Base-by-base conservation (phyloP, 2,113 vertebrate species). In the Tylochromis polylepis region DNA sequence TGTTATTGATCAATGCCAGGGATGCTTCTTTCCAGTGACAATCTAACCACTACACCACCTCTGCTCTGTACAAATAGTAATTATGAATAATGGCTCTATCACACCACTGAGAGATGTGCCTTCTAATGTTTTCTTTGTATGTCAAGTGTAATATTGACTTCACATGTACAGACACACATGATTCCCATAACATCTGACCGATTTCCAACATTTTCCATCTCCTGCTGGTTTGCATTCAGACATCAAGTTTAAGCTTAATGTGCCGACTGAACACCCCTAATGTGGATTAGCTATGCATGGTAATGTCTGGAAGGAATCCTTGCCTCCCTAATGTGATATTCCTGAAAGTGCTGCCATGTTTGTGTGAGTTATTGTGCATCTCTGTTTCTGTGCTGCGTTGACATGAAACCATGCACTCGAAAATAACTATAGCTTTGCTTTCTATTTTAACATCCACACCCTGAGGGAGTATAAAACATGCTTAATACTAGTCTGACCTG, bases 201-300 rank as follows among this genome's bases (percentile, higher is more conserved):
- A 88, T 88, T 89, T 87, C 78, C 82, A 93, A 29, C 56, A 78
- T 85, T 85, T 83, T 67, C 65, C 10, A 62, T 86, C 51, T 67
- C 79, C 60, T 67, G 80, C 84, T 91, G 22, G 83, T 88, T 90
- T 87, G 79, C 77, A 83, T 92, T 89, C 85, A 87, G 65, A 85
- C 84, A 58, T 89, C 31, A 10, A 80, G 57, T 87, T 84, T 65
- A 90, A 87, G 90, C 83, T 72, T 88, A 92, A 93, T 83, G 89
- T 81, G 84, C 75, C 18, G 29, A 88, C 60, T 86, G 86, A 91
- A 93, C 67, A 75, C 81, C 80, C 58, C 87, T 94, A 93, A 94
- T 93, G 88, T 91, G 90, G 93, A 92, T 93, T 90, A 93, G 89
- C 77, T 65, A 92, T 89, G 92, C 86, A 88, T 80, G 88, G 70